Evolutionary conservation across 2,113 vertebrate species (phyloP), one percentile per base, ranked within the genome.

Genomic region (Penelope pileata): DNA sequence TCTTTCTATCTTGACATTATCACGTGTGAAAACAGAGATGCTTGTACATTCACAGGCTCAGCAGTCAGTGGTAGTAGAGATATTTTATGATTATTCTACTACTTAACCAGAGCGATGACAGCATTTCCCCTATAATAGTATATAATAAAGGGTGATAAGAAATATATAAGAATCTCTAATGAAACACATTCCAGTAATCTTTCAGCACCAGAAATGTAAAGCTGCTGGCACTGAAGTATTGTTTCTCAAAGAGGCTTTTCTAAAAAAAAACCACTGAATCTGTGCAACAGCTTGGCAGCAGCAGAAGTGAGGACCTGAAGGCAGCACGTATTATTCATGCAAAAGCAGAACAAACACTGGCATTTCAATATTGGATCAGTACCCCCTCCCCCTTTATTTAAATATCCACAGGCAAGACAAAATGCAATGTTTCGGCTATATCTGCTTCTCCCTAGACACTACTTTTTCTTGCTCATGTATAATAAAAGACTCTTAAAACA

Each of bases 271-370:
- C 54, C 95, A 95, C 59, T 92, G 95, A 95, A 94, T 97, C 90
- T 93, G 73, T 93, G 85, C 91, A 97, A 97, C 87, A 96, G 94
- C 95, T 97, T 98, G 97, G 96, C 96, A 97, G 93, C 75, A 94
- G 93, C 95, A 83, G 87, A 96, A 97, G 76, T 50, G 54, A 94
- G 50, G 95, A 97, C 96, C 94, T 92, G 95, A 96, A 97, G 96
- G 97, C 97, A 95, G 94, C 94, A 96, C 93, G 82, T 86, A 97
- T 96, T 97, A 98, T 95, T 97, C 93, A 96, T 88, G 95, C 78
- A 97, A 97, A 97, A 98, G 97, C 81, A 97, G 96, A 97, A 95
- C 90, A 96, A 97, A 97, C 86, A 94, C 29, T 92, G 81, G 86
- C 94, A 89, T 95, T 97, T 96, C 94, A 97, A 95, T 96, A 96